Conservation (phyloP, 2,888 invertebrate genomes). For the Cheilosia variabilis region DNA sequence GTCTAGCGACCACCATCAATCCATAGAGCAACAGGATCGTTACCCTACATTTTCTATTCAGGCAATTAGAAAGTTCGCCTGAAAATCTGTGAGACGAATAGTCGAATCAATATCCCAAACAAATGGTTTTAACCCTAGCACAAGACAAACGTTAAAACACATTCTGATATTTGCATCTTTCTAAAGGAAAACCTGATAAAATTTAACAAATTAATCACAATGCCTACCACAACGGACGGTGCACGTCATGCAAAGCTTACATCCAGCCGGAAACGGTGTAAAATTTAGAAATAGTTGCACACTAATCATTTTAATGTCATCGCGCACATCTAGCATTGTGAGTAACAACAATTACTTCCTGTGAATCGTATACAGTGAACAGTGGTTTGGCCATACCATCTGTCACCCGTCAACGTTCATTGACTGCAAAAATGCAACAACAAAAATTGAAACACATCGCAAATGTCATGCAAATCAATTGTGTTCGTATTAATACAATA, state of each 20-base stretch:
- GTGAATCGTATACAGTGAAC: slow-evolving; percentile 6
- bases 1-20: no score
- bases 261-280: slow-evolving; percentile 31
- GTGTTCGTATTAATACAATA: slow-evolving; percentile 9
- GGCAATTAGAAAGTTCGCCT: no score
- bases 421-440: slow-evolving; percentile 28
- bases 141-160: no score
- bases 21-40: no score
- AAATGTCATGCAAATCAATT: slow-evolving; percentile 27
- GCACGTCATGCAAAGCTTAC: neutral
- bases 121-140: no score
- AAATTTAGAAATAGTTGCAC: slow-evolving; percentile 37
- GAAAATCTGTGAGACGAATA: no score
- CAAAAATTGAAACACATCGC: neutral
- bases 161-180: no score
- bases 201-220: neutral
- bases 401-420: slow-evolving; percentile 40
- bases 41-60: no score
- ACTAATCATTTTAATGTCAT: slow-evolving; percentile 48
- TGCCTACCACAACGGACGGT: neutral
- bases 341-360: slow-evolving; percentile 61
- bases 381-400: slow-evolving; percentile 27
- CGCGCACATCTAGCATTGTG: slow-evolving; percentile 9
- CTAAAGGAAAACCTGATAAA: no score
- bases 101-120: no score